A percentile compares a stretch with the other conserved stretches of the same genome.
Evolutionary conservation across 2,113 vertebrate genomes (phyloP).

Genomic region (Dinomys branickii): DNA sequence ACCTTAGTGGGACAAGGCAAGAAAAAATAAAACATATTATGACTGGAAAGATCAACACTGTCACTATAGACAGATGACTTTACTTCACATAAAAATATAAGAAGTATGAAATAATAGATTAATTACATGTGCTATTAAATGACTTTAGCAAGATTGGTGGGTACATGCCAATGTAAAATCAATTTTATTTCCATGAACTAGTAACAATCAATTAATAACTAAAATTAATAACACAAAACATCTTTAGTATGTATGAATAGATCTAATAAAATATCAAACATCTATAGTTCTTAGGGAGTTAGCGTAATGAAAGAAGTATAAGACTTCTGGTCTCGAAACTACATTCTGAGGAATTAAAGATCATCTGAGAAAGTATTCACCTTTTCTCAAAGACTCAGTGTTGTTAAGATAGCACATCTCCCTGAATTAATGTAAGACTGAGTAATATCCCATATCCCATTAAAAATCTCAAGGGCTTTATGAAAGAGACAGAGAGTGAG

Average conservation of each 20-base stretch:
- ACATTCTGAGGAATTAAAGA: slow-evolving; percentile 8
- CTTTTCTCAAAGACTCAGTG: neutral
- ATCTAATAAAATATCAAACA: neutral
- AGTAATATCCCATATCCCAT: neutral
- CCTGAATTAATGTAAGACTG: neutral
- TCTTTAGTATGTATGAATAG: neutral
- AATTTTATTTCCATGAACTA: slow-evolving; percentile 32
- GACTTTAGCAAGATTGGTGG: neutral
- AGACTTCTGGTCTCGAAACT: neutral
- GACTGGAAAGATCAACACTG: neutral
- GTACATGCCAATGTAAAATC: neutral
- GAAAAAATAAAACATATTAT: neutral
- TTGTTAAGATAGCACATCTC: neutral
- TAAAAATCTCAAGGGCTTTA: neutral
- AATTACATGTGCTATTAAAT: neutral
- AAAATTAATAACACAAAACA: neutral
- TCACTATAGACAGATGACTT: neutral
- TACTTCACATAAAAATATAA: neutral
- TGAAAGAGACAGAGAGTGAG: no score
- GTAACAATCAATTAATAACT: neutral
- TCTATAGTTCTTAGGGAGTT: neutral
- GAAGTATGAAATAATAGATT: neutral
- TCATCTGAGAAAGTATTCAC: neutral
- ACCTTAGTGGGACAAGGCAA: no score
- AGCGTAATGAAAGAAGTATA: neutral